Percentiles rank a stretch among this genome's conserved stretches.
Evolutionary conservation across 2,113 vertebrate genomes (phyloP).

Genomic region (Rhabdornis inornatus): DNA sequence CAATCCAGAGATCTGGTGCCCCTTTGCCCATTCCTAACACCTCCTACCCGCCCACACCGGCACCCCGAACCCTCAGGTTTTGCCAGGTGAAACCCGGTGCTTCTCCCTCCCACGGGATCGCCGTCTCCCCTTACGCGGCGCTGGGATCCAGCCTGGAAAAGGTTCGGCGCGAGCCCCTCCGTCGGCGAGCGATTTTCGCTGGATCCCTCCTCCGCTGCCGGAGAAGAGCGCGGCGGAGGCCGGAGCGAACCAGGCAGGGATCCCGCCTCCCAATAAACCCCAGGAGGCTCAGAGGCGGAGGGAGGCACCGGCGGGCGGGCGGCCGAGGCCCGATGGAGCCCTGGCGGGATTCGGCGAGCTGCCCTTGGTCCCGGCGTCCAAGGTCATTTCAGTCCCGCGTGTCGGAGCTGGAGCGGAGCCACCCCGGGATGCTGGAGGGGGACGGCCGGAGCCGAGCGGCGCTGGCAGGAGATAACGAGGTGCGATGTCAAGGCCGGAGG

Average conservation of each 20-base stretch:
- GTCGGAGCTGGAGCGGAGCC: constrained; percentile 43
- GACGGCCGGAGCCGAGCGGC: not conserved
- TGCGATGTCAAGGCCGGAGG: not conserved
- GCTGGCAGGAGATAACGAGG: not conserved
- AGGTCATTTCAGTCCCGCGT: constrained; percentile 37
- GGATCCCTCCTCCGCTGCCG: not conserved
- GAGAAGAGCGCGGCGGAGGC: not conserved
- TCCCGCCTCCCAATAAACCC: not conserved
- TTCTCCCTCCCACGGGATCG: not conserved
- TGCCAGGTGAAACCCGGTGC: accelerated
- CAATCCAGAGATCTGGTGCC: not conserved
- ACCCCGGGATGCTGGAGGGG: constrained; percentile 7
- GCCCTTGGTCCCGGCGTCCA: constrained; percentile 36
- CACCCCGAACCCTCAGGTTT: not conserved
- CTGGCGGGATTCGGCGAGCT: not conserved
- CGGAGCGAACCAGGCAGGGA: not conserved
- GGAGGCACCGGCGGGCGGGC: not conserved
- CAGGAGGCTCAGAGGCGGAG: not conserved
- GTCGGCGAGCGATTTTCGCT: not conserved
- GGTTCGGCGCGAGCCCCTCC: not conserved
- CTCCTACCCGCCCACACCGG: not conserved
- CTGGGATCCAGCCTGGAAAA: not conserved
- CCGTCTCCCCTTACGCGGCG: not conserved
- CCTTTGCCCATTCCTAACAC: not conserved
- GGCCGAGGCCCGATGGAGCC: not conserved